These are phyloP conservation scores for Spilogale gracilis DNA, from an alignment of 2,113 vertebrate genomes.

Conservation along the genomic window DNA sequence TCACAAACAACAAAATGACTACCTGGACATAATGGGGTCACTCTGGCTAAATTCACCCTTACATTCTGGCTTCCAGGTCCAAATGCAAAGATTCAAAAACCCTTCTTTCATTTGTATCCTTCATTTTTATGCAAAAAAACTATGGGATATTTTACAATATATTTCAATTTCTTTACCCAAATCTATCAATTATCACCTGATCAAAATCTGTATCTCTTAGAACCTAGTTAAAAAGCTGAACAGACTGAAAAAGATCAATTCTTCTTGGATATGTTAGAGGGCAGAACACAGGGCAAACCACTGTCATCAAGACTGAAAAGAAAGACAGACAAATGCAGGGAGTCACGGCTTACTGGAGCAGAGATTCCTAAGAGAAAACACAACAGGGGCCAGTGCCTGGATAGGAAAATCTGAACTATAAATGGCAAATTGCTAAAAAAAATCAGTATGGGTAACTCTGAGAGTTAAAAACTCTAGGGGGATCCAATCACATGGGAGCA, in stretches of 20 bases:
- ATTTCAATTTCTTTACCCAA: not conserved
- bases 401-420: not conserved
- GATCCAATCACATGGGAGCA: not conserved
- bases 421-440: not conserved
- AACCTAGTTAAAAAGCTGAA: not conserved
- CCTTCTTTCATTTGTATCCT: not conserved
- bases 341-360: not conserved
- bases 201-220: not conserved
- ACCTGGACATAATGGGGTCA: too few relatives aligned
- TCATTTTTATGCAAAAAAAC: not conserved
- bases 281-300: not conserved
- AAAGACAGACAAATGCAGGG: not conserved
- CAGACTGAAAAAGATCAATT: not conserved
- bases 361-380: not conserved
- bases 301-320: not conserved
- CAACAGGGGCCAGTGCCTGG: not conserved
- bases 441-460: not conserved
- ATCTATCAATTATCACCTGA: not conserved
- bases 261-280: not conserved
- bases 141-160: not conserved
- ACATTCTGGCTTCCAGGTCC: not conserved
- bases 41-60: too few relatives aligned
- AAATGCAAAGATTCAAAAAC: not conserved
- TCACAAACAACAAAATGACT: too few relatives aligned
- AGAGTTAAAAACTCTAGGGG: not conserved